Base-by-base conservation (phyloP, 2,797 vertebrate species). In the Halcyon leucocephala region DNA sequence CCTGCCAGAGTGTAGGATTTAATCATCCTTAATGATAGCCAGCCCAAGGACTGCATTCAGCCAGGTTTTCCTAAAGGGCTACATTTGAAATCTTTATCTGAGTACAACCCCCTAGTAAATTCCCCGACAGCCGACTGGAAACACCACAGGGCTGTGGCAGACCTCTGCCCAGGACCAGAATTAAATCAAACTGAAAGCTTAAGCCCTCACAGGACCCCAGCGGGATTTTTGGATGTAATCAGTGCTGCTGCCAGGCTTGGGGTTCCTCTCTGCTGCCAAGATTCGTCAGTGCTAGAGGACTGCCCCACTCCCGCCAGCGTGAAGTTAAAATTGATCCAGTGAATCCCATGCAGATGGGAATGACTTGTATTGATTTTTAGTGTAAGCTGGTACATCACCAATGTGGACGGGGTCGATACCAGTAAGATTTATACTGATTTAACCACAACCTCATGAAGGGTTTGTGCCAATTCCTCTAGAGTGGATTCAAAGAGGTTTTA, bases 21-120 rank as follows among this genome's bases (percentile, higher is more conserved):
- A 93, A 93, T 86, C 46, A 65, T 65, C 70, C 74, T 76, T 93
- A 89, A 94, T 65, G 89, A 91, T 7, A 89, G 83, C 44, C 83
- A 93, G 73, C 81, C 81, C 77, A 22, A 65, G 58, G 58, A 49
- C 3, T 21, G 66, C 41, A 17, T 69, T 86, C 73, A 86, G 70
- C 73, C 70, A 79, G 62, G 66, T 89, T 94, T 92, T 91, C 73
- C 86, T 84, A 39, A 92, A 76, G 49, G 82, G 66, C 60, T 82
- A 18, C 37, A 57, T 82, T 62, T 85, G 90, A 96, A 94, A 86
- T 89, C 80, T 52, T 74, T 76, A 65, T 67, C 70, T 0, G 0
- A 89, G 26, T 41, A 81, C 69, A 89, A 29, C 8, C 15, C 33
- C 25, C 66, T 48, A 31, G 55, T 58, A 92, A 92, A 89, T 44